A percentile compares a stretch with the other conserved stretches of the same genome.
Evolutionary conservation across 1,140 invertebrate species (phyloP).

Genomic region (Ceratoteleas bidentatus): DNA sequence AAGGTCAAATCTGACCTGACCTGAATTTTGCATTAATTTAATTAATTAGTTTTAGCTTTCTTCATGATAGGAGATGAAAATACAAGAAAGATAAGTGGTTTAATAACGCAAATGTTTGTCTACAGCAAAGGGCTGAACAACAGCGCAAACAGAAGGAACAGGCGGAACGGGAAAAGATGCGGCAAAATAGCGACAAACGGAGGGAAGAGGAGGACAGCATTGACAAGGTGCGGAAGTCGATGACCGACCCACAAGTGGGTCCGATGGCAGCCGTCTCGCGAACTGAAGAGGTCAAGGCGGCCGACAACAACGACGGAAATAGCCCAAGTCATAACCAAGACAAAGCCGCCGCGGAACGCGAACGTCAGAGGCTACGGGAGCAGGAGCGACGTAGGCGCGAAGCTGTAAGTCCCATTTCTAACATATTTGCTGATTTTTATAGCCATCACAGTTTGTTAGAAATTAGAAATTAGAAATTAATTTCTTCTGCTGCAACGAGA

Average conservation of each 20-base stretch:
- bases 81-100: too few relatives aligned
- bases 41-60: too few relatives aligned
- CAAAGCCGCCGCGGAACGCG: slow-evolving; percentile 87
- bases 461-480: too few relatives aligned
- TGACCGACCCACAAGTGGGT: slow-evolving; percentile 77
- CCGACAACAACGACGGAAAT: slow-evolving; percentile 82
- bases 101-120: too few relatives aligned
- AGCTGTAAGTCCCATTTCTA: slow-evolving; percentile 86
- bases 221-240: slow-evolving; percentile 86
- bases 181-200: slow-evolving; percentile 90
- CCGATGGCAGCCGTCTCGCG: slow-evolving; percentile 73
- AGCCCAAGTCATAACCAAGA: slow-evolving; percentile 83
- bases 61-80: too few relatives aligned
- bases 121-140: slow-evolving; percentile 87
- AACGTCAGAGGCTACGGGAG: slow-evolving; percentile 90
- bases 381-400: slow-evolving; percentile 94
- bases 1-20: too few relatives aligned
- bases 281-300: slow-evolving; percentile 83
- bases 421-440: slow-evolving; percentile 1
- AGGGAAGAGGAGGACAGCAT: slow-evolving; percentile 90
- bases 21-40: too few relatives aligned
- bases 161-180: slow-evolving; percentile 89
- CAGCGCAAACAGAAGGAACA: slow-evolving; percentile 91
- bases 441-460: too few relatives aligned
- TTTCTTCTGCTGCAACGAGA: too few relatives aligned